A percentile compares a stretch with the other conserved stretches of the same genome.
These are phyloP conservation scores for Numenius phaeopus DNA, from an alignment of 2,797 vertebrate species.

Conservation along the genomic window DNA sequence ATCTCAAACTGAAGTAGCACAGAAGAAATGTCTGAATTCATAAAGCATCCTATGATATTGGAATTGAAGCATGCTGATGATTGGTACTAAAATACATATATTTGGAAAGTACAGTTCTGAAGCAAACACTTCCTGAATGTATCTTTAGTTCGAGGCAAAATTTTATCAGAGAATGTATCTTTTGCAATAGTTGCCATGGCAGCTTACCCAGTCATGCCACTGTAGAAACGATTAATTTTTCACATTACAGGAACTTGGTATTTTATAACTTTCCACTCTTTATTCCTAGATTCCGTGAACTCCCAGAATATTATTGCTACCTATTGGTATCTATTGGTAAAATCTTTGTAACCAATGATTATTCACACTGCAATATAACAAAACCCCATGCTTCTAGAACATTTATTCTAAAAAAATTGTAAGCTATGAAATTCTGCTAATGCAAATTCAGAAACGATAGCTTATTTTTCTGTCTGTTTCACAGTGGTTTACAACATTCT, in stretches of 20 bases:
- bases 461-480: neutral
- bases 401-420: neutral
- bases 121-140: neutral
- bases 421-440: neutral
- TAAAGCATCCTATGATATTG: rapidly evolving
- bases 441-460: neutral
- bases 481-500: neutral
- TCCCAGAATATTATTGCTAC: neutral
- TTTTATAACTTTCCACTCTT: slow-evolving; percentile 9
- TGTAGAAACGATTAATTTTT: neutral
- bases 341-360: neutral
- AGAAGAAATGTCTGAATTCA: neutral
- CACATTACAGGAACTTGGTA: neutral
- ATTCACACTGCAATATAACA: neutral
- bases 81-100: neutral
- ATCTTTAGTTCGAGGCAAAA: neutral
- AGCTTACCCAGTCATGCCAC: neutral
- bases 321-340: neutral
- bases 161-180: neutral
- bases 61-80: neutral
- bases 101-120: neutral
- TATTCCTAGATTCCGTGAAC: neutral
- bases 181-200: slow-evolving; percentile 45
- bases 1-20: neutral
- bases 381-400: neutral